Evolutionary conservation across 2,113 vertebrate genomes (phyloP).

Genomic region (Malurus elegans): DNA sequence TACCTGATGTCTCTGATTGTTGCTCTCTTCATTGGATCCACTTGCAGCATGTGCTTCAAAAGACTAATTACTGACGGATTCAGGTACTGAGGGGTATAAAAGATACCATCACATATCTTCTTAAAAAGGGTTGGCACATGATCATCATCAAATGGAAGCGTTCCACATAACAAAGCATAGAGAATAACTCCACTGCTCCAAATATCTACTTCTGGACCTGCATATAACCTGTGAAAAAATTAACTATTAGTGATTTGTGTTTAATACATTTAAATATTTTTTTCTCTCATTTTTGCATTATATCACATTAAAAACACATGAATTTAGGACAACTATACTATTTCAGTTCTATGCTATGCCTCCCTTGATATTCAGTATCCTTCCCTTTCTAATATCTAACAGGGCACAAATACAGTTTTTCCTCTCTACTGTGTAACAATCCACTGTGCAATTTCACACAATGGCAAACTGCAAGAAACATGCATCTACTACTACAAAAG

Average conservation of each 20-base stretch:
- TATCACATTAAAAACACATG: background rate
- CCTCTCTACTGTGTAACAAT: background rate
- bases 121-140: conserved; percentile 99
- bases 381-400: background rate
- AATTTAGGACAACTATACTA: background rate
- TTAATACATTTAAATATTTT: background rate
- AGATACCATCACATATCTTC: conserved; percentile 99
- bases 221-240: conserved; percentile 84
- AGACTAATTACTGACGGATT: conserved; percentile 90
- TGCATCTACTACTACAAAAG: background rate
- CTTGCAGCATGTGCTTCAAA: conserved; percentile 96
- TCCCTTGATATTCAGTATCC: background rate
- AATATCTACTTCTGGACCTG: conserved; percentile 97
- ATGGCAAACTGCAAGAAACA: background rate
- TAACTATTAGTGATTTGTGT: background rate
- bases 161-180: conserved; percentile 94
- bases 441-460: background rate
- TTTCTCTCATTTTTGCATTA: background rate
- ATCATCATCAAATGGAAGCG: conserved; percentile 96
- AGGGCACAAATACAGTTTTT: background rate
- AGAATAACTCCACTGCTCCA: conserved; percentile 99
- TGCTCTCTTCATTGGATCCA: conserved; percentile 98
- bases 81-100: conserved; percentile 96
- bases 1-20: conserved; percentile 97
- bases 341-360: background rate